These are phyloP conservation scores for Thalassoma bifasciatum DNA, from an alignment of 2,113 vertebrate species.

Conservation along the genomic window DNA sequence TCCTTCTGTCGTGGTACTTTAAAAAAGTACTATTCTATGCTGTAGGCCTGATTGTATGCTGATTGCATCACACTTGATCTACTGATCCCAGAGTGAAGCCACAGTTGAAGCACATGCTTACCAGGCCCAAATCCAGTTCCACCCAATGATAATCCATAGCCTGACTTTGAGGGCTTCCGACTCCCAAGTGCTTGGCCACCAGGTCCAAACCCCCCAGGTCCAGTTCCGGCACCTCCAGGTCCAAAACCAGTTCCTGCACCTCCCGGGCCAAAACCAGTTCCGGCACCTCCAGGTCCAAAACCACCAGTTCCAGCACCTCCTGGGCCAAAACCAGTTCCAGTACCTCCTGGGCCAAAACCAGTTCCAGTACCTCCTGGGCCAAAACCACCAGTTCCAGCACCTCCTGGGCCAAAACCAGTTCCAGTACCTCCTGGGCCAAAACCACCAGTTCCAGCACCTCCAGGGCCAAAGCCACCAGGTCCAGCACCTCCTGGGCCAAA, in stretches of 20 bases:
- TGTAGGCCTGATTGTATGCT: too few species aligned
- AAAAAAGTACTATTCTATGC: too few species aligned
- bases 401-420: slow-evolving; percentile 42
- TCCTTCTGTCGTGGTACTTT: too few species aligned
- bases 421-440: slow-evolving; percentile 30
- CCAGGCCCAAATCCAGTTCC: slow-evolving; percentile 68
- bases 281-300: slow-evolving; percentile 40
- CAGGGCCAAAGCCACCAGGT: not conserved
- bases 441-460: slow-evolving; percentile 40
- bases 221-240: slow-evolving; percentile 39
- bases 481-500: slow-evolving; percentile 40
- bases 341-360: slow-evolving; percentile 30
- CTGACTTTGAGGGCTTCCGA: slow-evolving; percentile 76
- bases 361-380: slow-evolving; percentile 28
- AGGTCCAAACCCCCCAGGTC: slow-evolving; percentile 52
- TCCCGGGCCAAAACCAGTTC: slow-evolving; percentile 40
- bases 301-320: slow-evolving; percentile 36
- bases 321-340: slow-evolving; percentile 43
- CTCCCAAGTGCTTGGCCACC: slow-evolving; percentile 59
- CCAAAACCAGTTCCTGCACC: slow-evolving; percentile 36
- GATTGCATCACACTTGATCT: not conserved
- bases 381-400: slow-evolving; percentile 36
- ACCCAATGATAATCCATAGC: slow-evolving; percentile 63
- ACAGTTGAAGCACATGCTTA: slow-evolving; percentile 18
- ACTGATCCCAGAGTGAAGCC: not conserved